Percentiles rank a stretch among this genome's conserved stretches.
Conservation (phyloP, 2,888 invertebrate genomes). For the Zaprionus lineosus region DNA sequence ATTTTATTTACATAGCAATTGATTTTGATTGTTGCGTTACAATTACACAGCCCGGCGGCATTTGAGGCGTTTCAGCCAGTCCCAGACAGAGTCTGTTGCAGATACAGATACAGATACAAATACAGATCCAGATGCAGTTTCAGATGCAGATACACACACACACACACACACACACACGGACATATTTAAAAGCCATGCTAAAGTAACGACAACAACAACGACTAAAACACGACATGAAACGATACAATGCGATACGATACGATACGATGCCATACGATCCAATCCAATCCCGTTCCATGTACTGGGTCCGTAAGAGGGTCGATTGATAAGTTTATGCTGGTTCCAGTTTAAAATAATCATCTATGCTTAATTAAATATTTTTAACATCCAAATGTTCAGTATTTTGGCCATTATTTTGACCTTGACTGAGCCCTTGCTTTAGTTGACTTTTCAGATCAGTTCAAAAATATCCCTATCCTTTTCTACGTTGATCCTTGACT, state of each 20-base stretch:
- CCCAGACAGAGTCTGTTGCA: slow-evolving; percentile 26
- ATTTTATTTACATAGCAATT: slow-evolving; percentile 79
- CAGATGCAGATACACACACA: slow-evolving; percentile 9
- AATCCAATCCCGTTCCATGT: slow-evolving; percentile 29
- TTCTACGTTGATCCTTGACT: too few relatives aligned
- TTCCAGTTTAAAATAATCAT: too few relatives aligned
- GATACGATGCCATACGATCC: slow-evolving; percentile 23
- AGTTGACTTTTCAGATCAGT: too few relatives aligned
- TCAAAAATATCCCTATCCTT: too few relatives aligned
- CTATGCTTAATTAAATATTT: too few relatives aligned
- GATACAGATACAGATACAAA: slow-evolving; percentile 13
- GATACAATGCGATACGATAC: slow-evolving; percentile 26
- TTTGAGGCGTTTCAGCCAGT: slow-evolving; percentile 50
- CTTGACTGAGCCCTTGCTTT: too few relatives aligned
- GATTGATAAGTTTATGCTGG: background rate
- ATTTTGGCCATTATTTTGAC: too few relatives aligned
- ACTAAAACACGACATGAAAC: slow-evolving; percentile 33
- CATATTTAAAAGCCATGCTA: slow-evolving; percentile 25
- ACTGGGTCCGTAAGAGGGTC: background rate
- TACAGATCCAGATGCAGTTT: slow-evolving; percentile 1
- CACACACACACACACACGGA: slow-evolving; percentile 6
- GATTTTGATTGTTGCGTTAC: slow-evolving; percentile 77
- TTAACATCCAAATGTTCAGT: too few relatives aligned
- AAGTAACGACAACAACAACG: slow-evolving; percentile 17
- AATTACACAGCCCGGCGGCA: slow-evolving; percentile 67